Evolutionary conservation across 2,113 vertebrate genomes (phyloP).

Genomic region (Callorhinus ursinus): DNA sequence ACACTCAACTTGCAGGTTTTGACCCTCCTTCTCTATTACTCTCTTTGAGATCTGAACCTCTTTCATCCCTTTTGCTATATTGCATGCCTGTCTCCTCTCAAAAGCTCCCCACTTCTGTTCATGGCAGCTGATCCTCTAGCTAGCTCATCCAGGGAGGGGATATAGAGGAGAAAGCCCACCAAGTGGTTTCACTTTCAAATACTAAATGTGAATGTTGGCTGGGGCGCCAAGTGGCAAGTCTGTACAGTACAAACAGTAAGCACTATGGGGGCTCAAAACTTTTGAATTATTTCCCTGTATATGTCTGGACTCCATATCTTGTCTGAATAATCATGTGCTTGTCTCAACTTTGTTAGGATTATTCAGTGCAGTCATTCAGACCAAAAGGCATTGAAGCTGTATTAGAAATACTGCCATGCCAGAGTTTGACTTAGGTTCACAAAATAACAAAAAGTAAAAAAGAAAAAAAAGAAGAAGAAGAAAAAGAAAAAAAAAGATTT

Average conservation of each 20-base stretch:
- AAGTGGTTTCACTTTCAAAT: constrained; percentile 46
- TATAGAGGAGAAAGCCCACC: not conserved
- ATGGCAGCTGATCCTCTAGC: not conserved
- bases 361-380: constrained; percentile 16
- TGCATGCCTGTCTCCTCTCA: constrained; percentile 51
- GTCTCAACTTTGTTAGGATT: constrained; percentile 51
- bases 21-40: constrained; percentile 57
- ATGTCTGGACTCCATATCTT: not conserved
- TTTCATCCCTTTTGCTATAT: constrained; percentile 55
- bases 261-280: not conserved
- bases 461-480: not conserved
- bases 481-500: not conserved
- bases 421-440: constrained; percentile 18
- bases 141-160: not conserved
- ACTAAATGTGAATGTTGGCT: constrained; percentile 33
- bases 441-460: not conserved
- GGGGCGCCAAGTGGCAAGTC: not conserved
- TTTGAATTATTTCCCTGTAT: constrained; percentile 18
- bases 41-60: constrained; percentile 49
- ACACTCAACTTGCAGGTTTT: constrained; percentile 12
- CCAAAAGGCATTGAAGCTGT: constrained; percentile 47
- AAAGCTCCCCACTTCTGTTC: constrained; percentile 50
- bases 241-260: not conserved
- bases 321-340: constrained; percentile 41
- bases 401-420: constrained; percentile 53